Base-by-base conservation (phyloP, 2,888 invertebrate genomes). In the Acrobasis consociella region DNA sequence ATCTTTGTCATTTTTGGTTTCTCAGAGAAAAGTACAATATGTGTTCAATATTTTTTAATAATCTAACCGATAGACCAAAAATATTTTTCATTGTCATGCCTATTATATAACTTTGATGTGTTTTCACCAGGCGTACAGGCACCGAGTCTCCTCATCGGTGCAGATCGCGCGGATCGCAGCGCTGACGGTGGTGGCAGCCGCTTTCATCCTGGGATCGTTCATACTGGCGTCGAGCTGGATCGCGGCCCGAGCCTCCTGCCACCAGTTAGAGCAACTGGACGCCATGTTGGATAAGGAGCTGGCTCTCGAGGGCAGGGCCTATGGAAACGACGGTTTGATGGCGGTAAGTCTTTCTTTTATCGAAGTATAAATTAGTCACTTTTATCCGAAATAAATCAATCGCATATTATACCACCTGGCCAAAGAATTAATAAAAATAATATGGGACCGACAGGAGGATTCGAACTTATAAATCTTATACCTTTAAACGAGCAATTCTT, bases 121-220 rank as follows among this genome's bases (percentile, higher is more conserved):
- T 69, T 52, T 64, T 69, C 72, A 74, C 10, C 92, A 97, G 97
- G 97, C 97, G 60, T 97, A 97, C 90, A 95, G 96, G 81, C 89
- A 90, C 64, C 93, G 94, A 76, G 93, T 93, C 72, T 95, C 96
- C 65, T 94, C 96, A 55, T 95, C 97, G 60, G 96, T 97, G 67
- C 97, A 97, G 91, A 96, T 97, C 68, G 96, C 97, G 38, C 95
- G 96, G 86, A 97, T 97, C 78, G 95, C 96, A 16, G 97, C 97
- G 55, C 93, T 96, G 71, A 97, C 97, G 67, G 94, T 97, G 73
- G 95, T 97, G 71, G 94, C 95, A 0, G 95, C 97, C 64, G 95
- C 97, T 46, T 94, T 97, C 74, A 95, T 97, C 70, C 89, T 97
- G 77, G 97, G 97, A 69, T 93, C 95, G 66, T 97, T 97, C 86